Base-by-base conservation (phyloP, 2,113 vertebrate species). In the Arenaria interpres region DNA sequence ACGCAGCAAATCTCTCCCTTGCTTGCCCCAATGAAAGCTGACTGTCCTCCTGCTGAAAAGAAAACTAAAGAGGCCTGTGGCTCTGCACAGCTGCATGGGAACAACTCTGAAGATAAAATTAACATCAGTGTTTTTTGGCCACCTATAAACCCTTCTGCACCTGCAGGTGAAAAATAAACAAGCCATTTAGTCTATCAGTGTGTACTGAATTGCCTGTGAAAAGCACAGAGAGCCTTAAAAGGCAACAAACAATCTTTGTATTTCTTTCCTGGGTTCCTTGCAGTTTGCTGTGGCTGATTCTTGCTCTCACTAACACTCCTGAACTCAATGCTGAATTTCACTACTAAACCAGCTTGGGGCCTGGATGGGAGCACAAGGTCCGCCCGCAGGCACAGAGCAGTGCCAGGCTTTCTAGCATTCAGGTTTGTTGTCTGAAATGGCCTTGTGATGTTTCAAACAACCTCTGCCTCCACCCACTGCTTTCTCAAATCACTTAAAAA, bases 101-200 rank as follows among this genome's bases (percentile, higher is more conserved):
- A 66, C 39, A 91, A 22, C 53, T 95, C 57, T 88, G 66, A 91
- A 91, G 87, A 92, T 85, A 88, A 89, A 96, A 79, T 50, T 95
- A 91, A 43, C 41, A 54, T 83, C 66, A 69, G 67, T 85, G 59
- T 27, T 33, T 89, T 78, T 83, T 87, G 89, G 63, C 62, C 86
- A 87, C 86, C 73, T 96, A 73, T 78, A 88, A 93, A 85, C 45
- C 37, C 32, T 0, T 84, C 86, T 93, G 62, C 87, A 88, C 91
- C 86, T 95, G 92, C 89, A 51, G 67, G 54, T 94, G 81, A 77
- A 96, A 96, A 93, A 91, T 41, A 89, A 93, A 67, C 72, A 59
- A 56, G 46, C 14, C 18, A 43, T 82, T 94, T 89, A 85, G 28
- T 85, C 48, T 83, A 10, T 62, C 45, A 86, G 8, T 56, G 24